phyloP scores from a whole-genome alignment of 1,140 invertebrate species.

The Coelopa frigida region DNA sequence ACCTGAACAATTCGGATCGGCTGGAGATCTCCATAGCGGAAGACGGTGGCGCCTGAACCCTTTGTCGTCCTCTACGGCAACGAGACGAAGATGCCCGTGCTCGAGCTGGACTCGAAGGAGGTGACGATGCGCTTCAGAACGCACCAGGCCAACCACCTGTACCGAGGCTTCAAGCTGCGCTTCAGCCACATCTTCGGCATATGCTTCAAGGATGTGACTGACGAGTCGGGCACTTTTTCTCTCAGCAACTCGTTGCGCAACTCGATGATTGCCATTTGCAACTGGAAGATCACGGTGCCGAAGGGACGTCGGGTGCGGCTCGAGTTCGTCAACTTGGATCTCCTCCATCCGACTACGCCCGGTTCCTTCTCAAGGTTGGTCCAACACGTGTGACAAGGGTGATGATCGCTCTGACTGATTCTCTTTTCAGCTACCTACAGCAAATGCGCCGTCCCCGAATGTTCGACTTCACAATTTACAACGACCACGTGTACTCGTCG shows the following conservation, averaged over 20 bases:
- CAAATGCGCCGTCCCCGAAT: too few relatives aligned
- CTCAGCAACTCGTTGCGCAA: neutral
- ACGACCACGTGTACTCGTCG: conserved; percentile 11
- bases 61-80: conserved; percentile 28
- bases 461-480: conserved; percentile 3
- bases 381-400: too few relatives aligned
- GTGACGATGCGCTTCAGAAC: conserved; percentile 46
- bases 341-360: too few relatives aligned
- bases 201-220: conserved; percentile 17
- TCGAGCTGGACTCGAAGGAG: conserved; percentile 36
- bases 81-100: conserved; percentile 12
- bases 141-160: conserved; percentile 30
- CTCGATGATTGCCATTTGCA: conserved; percentile 44
- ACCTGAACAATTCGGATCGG: conserved; percentile 16
- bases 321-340: conserved; percentile 24
- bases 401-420: too few relatives aligned
- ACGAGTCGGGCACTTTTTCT: conserved; percentile 17
- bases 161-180: conserved; percentile 41
- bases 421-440: too few relatives aligned
- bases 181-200: conserved; percentile 11
- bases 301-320: conserved; percentile 53
- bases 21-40: conserved; percentile 23
- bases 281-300: conserved; percentile 65
- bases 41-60: conserved; percentile 1
- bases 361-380: too few relatives aligned